phyloP scores from a whole-genome alignment of 1,140 invertebrate species.

The Cydia strobilella region DNA sequence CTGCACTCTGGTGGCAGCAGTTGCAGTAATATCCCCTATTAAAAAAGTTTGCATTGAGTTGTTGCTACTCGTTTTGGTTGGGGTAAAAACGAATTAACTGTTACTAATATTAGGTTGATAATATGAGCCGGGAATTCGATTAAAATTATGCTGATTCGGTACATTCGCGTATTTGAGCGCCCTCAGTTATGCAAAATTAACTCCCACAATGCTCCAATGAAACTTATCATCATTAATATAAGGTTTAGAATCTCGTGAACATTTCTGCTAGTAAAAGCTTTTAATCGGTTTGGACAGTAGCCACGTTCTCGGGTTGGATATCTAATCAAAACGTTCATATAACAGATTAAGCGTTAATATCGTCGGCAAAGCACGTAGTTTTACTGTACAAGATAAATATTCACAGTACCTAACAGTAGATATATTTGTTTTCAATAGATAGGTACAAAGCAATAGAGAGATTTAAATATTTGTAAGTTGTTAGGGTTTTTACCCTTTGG shows the following conservation, averaged over 20 bases:
- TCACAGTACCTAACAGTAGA: not conserved
- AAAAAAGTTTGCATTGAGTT: not conserved
- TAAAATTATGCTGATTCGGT: conserved; percentile 3
- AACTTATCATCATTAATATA: not conserved
- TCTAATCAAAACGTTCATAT: not conserved
- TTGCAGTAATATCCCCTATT: too few relatives aligned
- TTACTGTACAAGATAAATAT: not conserved
- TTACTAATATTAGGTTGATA: not conserved
- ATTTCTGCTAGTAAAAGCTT: not conserved
- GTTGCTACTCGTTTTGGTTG: not conserved
- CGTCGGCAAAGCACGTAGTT: not conserved
- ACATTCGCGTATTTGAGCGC: not conserved
- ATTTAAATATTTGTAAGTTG: not conserved
- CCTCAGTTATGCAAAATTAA: not conserved
- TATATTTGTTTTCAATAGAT: not conserved
- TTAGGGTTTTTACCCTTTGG: too few relatives aligned
- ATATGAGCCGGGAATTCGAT: not conserved
- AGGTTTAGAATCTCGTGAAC: not conserved
- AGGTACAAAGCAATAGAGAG: not conserved
- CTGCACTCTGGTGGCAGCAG: too few relatives aligned
- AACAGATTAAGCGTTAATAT: not conserved
- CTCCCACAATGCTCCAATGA: not conserved
- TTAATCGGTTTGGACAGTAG: conserved; percentile 9
- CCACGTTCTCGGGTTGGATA: not conserved
- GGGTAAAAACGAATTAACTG: not conserved